A percentile compares a stretch with the other conserved stretches of the same genome.
Evolutionary conservation across 2,797 vertebrate genomes (phyloP).

Genomic region (Lophius americanus): DNA sequence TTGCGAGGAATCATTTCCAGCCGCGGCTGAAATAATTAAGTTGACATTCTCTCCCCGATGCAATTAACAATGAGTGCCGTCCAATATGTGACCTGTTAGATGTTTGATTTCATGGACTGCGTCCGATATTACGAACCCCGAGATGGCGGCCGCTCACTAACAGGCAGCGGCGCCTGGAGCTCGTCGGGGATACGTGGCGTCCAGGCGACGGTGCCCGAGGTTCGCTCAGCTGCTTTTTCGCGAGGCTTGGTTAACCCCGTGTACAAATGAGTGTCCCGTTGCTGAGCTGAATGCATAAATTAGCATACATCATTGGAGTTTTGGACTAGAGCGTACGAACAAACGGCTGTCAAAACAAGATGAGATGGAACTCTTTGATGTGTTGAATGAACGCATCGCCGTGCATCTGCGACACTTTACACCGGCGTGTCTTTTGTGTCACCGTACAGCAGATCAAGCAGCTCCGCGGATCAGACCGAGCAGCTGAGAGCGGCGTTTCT

Average conservation of each 20-base stretch:
- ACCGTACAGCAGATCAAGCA: conserved; percentile 73
- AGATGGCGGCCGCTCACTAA: conserved; percentile 21
- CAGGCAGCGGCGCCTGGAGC: conserved; percentile 40
- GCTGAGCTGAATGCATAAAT: conserved; percentile 31
- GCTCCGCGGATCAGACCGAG: conserved; percentile 63
- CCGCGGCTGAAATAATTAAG: conserved; percentile 80
- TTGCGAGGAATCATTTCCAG: conserved; percentile 74
- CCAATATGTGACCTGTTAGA: conserved; percentile 72
- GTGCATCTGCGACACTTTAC: conserved; percentile 26
- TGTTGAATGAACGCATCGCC: conserved; percentile 28
- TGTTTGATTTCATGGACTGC: conserved; percentile 76
- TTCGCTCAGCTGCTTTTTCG: conserved; percentile 50
- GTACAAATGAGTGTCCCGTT: conserved; percentile 43
- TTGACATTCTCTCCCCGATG: conserved; percentile 75
- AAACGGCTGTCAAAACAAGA: no score
- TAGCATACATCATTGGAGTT: neutral
- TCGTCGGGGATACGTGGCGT: conserved; percentile 41
- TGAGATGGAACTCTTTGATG: neutral
- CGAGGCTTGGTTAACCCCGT: conserved; percentile 40
- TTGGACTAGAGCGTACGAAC: no score
- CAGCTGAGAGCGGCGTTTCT: conserved; percentile 60
- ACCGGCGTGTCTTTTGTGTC: conserved; percentile 18
- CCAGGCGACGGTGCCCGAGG: conserved; percentile 41
- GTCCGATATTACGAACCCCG: conserved; percentile 44
- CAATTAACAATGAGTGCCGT: conserved; percentile 74